Percentiles rank a stretch among this genome's conserved stretches.
Conservation (phyloP, 2,113 vertebrate genomes). For the Deroptyus accipitrinus region DNA sequence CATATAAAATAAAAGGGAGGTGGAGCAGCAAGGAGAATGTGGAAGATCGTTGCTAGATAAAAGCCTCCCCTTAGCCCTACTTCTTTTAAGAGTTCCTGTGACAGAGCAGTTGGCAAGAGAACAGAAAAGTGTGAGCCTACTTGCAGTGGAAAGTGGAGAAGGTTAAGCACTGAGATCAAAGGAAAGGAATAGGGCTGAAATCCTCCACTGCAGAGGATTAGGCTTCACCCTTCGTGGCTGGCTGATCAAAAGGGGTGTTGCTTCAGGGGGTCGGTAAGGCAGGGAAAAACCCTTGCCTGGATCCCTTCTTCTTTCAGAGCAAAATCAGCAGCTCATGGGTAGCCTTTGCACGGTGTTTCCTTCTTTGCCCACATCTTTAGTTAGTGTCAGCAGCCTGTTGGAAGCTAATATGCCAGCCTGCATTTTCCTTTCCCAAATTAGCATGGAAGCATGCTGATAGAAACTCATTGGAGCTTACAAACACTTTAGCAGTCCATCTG, state of each 20-base stretch:
- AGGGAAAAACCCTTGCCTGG: neutral
- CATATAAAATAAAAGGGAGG: neutral
- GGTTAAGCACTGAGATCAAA: neutral
- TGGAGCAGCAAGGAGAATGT: neutral
- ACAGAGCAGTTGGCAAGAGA: neutral
- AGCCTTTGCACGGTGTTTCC: neutral
- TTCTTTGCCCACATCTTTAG: neutral
- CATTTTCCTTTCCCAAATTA: neutral
- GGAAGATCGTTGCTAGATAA: neutral
- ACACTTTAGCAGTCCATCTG: neutral
- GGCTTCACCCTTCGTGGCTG: neutral
- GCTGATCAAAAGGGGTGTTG: neutral
- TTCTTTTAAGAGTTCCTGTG: neutral
- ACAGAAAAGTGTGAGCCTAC: neutral
- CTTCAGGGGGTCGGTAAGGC: rapidly evolving
- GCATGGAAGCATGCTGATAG: neutral
- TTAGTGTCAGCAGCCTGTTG: neutral
- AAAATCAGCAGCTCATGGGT: neutral
- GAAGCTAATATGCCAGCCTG: neutral
- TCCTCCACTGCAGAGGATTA: neutral
- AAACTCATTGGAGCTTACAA: neutral
- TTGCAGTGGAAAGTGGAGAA: neutral
- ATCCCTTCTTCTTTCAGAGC: neutral
- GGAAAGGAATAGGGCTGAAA: neutral
- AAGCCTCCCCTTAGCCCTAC: neutral